Percentiles rank a stretch among this genome's conserved stretches.
These are phyloP conservation scores for Mythimna loreyi DNA, from an alignment of 2,888 invertebrate genomes.

Conservation along the genomic window DNA sequence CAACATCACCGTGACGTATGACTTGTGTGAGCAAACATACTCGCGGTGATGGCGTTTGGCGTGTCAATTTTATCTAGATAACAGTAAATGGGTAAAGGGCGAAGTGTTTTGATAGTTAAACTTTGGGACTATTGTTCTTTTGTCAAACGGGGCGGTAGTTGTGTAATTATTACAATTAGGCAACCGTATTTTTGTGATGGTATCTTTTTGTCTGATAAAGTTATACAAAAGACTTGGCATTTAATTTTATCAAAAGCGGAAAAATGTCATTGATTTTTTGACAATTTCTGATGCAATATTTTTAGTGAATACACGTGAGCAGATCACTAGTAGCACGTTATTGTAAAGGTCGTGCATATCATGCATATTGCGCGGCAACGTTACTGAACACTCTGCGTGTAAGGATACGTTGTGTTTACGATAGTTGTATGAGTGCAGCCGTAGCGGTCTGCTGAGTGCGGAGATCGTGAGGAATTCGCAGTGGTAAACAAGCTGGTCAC, in stretches of 20 bases:
- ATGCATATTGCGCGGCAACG: conserved; percentile 55
- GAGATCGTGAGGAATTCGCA: conserved; percentile 77
- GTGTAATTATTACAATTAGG: not conserved
- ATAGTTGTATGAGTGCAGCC: conserved; percentile 69
- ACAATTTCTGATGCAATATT: not conserved
- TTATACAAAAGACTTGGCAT: not conserved
- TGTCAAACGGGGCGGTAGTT: not conserved
- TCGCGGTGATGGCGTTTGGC: conserved; percentile 36
- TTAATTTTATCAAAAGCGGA: no score
- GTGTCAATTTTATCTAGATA: conserved; percentile 47
- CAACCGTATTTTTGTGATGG: not conserved
- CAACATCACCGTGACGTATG: conserved; percentile 62
- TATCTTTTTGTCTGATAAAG: not conserved
- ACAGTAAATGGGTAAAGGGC: conserved; percentile 47
- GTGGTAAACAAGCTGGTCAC: conserved; percentile 88
- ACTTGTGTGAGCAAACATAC: conserved; percentile 40
- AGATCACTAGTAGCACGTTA: conserved; percentile 5
- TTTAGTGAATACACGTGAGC: conserved; percentile 10
- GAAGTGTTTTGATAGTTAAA: conserved; percentile 18
- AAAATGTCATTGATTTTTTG: not conserved
- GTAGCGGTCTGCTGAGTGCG: conserved; percentile 74
- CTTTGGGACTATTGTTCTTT: not conserved
- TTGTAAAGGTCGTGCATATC: conserved; percentile 44
- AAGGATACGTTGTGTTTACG: conserved; percentile 64
- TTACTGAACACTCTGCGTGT: conserved; percentile 39